These are phyloP conservation scores for Axea sp. DNA, from an alignment of 2,888 invertebrate genomes.

Conservation along the genomic window DNA sequence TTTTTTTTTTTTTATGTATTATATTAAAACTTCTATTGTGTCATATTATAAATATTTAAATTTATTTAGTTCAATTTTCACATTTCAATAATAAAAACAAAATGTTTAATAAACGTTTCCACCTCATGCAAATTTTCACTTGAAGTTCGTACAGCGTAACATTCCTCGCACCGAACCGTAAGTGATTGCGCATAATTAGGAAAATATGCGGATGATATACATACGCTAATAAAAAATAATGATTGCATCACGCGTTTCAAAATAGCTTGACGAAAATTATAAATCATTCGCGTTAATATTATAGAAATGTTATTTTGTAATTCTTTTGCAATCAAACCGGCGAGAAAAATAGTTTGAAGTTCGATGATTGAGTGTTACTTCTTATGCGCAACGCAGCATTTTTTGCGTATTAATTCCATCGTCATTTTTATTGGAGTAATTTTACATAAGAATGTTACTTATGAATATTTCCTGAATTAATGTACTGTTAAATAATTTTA, in stretches of 20 bases:
- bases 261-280: conserved; percentile 6
- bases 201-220: conserved; percentile 11
- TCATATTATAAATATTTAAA: too few species aligned
- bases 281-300: conserved; percentile 6
- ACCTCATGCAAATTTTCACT: conserved; percentile 4
- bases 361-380: conserved; percentile 5
- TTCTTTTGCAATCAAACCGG: neutral
- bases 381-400: neutral
- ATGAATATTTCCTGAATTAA: conserved; percentile 22
- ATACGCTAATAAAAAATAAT: neutral
- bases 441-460: neutral
- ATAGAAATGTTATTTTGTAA: conserved; percentile 9
- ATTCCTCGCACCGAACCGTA: neutral
- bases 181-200: conserved; percentile 9
- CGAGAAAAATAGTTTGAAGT: neutral
- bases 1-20: too few species aligned
- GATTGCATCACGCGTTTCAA: neutral
- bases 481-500: neutral
- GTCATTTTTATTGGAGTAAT: neutral
- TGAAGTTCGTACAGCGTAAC: neutral
- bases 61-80: too few species aligned
- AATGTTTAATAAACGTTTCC: too few species aligned
- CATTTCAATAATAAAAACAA: too few species aligned
- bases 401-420: neutral
- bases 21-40: too few species aligned